These are phyloP conservation scores for Monochamus alternatus DNA, from an alignment of 2,888 invertebrate species.

Conservation along the genomic window DNA sequence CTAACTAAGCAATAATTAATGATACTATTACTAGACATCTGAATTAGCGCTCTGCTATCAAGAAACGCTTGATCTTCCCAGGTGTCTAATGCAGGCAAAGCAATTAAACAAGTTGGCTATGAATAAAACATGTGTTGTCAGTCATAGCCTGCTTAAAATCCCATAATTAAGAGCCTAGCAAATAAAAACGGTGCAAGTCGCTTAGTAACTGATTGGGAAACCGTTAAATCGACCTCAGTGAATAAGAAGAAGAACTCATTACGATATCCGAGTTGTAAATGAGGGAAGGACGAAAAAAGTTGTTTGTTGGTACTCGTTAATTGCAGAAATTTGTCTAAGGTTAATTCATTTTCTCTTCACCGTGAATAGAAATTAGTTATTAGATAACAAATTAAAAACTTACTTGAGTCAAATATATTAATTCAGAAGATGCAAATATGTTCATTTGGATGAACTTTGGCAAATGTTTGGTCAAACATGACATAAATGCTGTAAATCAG, in stretches of 20 bases:
- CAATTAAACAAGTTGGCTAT: constrained; percentile 3
- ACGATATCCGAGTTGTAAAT: not conserved
- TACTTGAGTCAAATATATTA: too few species aligned
- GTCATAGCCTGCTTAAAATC: not conserved
- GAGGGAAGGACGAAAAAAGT: not conserved
- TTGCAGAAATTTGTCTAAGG: too few species aligned
- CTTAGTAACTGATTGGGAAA: not conserved
- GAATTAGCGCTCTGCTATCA: constrained; percentile 1
- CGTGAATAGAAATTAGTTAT: too few species aligned
- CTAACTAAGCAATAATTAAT: constrained; percentile 7
- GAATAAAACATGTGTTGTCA: constrained; percentile 7
- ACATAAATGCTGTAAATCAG: too few species aligned
- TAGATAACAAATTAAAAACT: too few species aligned
- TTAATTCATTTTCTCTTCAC: too few species aligned
- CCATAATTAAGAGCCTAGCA: not conserved
- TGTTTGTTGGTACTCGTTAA: too few species aligned
- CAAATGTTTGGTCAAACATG: too few species aligned
- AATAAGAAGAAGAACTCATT: not conserved
- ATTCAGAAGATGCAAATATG: too few species aligned
- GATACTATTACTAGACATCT: constrained; percentile 6
- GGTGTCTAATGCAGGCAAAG: constrained; percentile 3
- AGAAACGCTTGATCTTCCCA: constrained; percentile 4
- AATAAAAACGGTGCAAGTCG: not conserved
- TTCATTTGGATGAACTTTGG: too few species aligned
- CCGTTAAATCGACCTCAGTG: not conserved